Evolutionary conservation across 1,140 invertebrate species (phyloP), one percentile per base, ranked within the genome.

Genomic region (Ostrea denselamellosa): DNA sequence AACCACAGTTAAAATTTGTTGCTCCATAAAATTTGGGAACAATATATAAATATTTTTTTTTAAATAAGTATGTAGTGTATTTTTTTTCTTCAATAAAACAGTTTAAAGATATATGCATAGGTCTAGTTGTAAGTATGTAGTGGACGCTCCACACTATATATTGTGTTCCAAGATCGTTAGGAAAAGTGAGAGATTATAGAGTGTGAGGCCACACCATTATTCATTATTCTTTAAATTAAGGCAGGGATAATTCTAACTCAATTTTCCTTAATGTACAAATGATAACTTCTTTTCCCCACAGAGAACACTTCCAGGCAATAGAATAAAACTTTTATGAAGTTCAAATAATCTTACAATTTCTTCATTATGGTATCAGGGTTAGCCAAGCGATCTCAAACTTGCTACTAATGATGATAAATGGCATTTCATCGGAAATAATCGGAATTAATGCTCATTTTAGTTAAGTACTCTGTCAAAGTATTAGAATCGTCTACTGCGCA

Each of bases 291-390:
- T 77, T 77, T 62, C 28, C 10, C 68, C 68, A 77, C 68, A 44
- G 28, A 77, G 68, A 34, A 12, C 68, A 34, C 68, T 77, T 77
- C 25, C 25, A 77, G 28, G 68, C 9, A 28, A 28, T 77, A 77
- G 68, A 77, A 77, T 77, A 83, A 83, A 52, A 83, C 53, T 22
- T 53, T 83, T 83, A 83, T 83, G 44, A 83, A 83, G 82, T 83
- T 83, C 53, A 83, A 83, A 83, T 83, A 83, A 83, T 83, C 82
- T 83, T 83, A 83, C 82, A 83, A 83, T 83, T 83, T 54, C 82
- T 54, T 83, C 51, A 83, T 83, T 83, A 83, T 83, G 22, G 53
- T 83, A 83, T 83, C 82, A 8, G 53, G 53, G 82, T 83, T 83
- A 53, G 51, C 82, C 82, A n/a, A 83, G n/a, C 82, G 22, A 52